phyloP scores from a whole-genome alignment of 2,113 vertebrate genomes.

The Pedionomus torquatus region DNA sequence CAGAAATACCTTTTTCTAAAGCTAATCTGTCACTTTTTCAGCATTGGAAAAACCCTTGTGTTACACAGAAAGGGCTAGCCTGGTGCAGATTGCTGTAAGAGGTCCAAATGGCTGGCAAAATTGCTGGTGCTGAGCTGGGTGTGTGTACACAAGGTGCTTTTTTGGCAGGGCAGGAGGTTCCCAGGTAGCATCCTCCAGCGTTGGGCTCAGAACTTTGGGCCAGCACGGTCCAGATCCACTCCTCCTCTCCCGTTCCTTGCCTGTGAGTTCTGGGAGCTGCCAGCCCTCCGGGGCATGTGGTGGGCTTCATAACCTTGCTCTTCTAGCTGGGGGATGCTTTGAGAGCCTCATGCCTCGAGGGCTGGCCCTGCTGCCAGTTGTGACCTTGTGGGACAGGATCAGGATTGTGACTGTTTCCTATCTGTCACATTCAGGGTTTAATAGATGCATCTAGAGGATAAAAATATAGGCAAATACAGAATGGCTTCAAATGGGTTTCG shows the following conservation, averaged over 20 bases:
- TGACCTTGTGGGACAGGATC: background rate
- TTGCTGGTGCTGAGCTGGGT: rapidly evolving
- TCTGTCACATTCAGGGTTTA: background rate
- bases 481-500: background rate
- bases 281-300: background rate
- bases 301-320: background rate
- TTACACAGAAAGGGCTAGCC: background rate
- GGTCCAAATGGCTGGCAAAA: background rate
- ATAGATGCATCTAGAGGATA: background rate
- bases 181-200: background rate
- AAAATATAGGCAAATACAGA: background rate
- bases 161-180: background rate
- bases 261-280: background rate
- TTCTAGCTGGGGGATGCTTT: background rate
- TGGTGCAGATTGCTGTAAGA: background rate
- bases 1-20: background rate
- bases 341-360: rapidly evolving
- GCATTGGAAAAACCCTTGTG: background rate
- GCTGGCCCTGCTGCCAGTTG: background rate
- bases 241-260: background rate
- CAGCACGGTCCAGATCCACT: background rate
- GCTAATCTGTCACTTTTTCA: background rate
- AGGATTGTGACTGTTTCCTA: background rate
- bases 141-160: rapidly evolving
- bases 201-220: background rate